Conservation (phyloP, 2,113 vertebrate genomes). For the Cottus gobio region DNA sequence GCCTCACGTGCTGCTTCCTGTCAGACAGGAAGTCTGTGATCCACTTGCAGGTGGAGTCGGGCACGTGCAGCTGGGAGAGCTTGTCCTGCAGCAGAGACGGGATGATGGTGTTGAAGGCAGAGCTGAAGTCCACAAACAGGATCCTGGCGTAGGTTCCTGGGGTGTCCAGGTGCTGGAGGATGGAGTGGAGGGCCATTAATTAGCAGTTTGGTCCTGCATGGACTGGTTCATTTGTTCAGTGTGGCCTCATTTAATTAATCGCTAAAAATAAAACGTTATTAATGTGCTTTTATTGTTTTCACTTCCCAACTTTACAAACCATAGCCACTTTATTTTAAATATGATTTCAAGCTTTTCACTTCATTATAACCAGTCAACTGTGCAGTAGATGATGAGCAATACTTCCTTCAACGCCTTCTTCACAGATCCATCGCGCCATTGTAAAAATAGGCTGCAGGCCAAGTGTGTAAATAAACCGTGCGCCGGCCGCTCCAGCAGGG, state of each 20-base stretch:
- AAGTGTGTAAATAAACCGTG: constrained; percentile 72
- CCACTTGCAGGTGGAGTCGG: too few species aligned
- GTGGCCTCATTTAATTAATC: constrained; percentile 52
- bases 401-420: constrained; percentile 28
- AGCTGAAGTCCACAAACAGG: too few species aligned
- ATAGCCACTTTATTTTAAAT: neutral
- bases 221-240: constrained; percentile 50
- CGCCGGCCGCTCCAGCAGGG: constrained; percentile 51
- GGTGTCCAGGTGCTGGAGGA: too few species aligned
- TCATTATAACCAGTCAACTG: constrained; percentile 41
- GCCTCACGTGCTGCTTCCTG: too few species aligned
- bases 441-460: constrained; percentile 57
- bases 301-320: constrained; percentile 24
- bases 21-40: too few species aligned
- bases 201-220: constrained; percentile 23
- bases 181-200: too few species aligned
- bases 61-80: too few species aligned
- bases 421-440: constrained; percentile 47
- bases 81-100: too few species aligned
- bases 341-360: constrained; percentile 22
- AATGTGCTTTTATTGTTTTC: constrained; percentile 34
- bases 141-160: too few species aligned
- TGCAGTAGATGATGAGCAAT: constrained; percentile 14
- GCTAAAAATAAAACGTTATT: constrained; percentile 21
- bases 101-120: too few species aligned